Conservation (phyloP, 1,140 invertebrate genomes). For the Stenopsyche tienmushanensis region DNA sequence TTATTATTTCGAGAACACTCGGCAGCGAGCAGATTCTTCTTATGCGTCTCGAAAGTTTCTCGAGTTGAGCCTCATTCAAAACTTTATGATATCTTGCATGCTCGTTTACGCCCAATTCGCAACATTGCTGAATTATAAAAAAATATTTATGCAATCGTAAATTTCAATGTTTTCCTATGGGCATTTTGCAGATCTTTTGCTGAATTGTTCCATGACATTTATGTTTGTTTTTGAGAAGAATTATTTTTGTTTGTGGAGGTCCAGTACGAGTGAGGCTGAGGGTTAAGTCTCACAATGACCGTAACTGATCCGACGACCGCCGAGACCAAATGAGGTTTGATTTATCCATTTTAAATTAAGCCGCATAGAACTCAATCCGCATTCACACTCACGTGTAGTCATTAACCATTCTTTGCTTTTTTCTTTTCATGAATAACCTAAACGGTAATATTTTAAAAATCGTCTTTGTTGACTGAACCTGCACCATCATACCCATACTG, state of each 20-base stretch:
- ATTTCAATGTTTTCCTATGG: too few species aligned
- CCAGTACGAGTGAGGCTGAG: too few species aligned
- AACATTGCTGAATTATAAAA: too few species aligned
- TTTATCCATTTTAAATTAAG: slow-evolving; percentile 42
- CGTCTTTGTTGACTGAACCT: not conserved
- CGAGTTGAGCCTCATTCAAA: too few species aligned
- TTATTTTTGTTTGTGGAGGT: not conserved
- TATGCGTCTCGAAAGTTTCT: too few species aligned
- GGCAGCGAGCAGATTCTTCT: too few species aligned
- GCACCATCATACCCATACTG: not conserved
- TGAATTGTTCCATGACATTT: too few species aligned
- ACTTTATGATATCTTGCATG: too few species aligned
- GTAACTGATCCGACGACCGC: slow-evolving; percentile 29
- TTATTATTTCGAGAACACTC: too few species aligned
- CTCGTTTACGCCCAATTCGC: too few species aligned
- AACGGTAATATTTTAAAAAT: not conserved
- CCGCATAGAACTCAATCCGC: slow-evolving; percentile 41
- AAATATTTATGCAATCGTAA: too few species aligned
- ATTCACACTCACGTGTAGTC: slow-evolving; percentile 8
- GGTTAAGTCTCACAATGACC: slow-evolving; percentile 37
- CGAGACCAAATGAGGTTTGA: slow-evolving; percentile 40
- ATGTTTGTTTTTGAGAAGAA: not conserved
- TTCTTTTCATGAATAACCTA: not conserved
- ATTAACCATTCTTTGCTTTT: slow-evolving; percentile 11
- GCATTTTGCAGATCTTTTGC: too few species aligned